Evolutionary conservation across 2,797 vertebrate genomes (phyloP).

Genomic region (Enteromius afrohamiltoni): DNA sequence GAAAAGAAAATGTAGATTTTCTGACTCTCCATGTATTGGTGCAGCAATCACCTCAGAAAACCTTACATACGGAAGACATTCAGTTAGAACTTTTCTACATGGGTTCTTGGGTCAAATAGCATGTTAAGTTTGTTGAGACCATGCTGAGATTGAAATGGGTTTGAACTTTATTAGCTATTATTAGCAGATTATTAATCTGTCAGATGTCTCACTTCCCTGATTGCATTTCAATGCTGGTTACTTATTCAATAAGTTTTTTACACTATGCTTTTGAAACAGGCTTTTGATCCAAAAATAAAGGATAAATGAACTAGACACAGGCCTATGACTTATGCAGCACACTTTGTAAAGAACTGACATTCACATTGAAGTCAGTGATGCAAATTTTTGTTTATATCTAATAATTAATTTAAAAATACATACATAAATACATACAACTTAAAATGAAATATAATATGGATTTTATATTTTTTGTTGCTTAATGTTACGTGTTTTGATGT

Average conservation of each 20-base stretch:
- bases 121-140: constrained; percentile 1
- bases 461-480: not conserved
- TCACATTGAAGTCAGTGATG: not conserved
- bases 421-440: too few relatives aligned
- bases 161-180: constrained; percentile 17
- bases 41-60: not conserved
- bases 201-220: constrained; percentile 7
- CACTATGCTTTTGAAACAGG: not conserved
- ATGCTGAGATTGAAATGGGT: constrained; percentile 10
- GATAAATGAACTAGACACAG: not conserved
- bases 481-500: too few relatives aligned
- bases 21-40: not conserved
- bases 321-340: not conserved
- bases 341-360: not conserved
- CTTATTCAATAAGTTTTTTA: not conserved
- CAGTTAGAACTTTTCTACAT: constrained; percentile 3
- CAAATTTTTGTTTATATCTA: not conserved
- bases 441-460: too few relatives aligned
- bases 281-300: constrained; percentile 14
- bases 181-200: constrained; percentile 19
- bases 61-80: constrained; percentile 46
- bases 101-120: not conserved
- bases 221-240: constrained; percentile 1
- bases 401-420: not conserved
- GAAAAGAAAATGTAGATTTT: not conserved